Percentiles rank a stretch among this genome's conserved stretches.
Conservation (phyloP, 2,888 invertebrate genomes). For the Lissocephala sabroskyi region DNA sequence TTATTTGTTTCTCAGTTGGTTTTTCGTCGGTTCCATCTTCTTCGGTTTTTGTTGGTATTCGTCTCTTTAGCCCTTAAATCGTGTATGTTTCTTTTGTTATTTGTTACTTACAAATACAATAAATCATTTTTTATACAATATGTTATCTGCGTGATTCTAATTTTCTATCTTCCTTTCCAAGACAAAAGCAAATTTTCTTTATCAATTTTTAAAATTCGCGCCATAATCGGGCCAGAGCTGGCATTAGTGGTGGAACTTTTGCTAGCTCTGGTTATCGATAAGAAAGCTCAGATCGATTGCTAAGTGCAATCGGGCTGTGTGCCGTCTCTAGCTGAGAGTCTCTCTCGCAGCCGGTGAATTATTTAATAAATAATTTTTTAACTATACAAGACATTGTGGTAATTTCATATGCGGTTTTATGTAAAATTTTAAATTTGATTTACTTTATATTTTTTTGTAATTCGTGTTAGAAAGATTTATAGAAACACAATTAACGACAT, state of each 20-base stretch:
- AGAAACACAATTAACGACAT: constrained; percentile 39
- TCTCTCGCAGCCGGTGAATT: too few species aligned
- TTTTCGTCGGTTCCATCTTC: constrained; percentile 45
- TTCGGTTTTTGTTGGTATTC: constrained; percentile 30
- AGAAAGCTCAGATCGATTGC: too few species aligned
- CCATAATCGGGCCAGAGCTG: too few species aligned
- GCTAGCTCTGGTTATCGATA: too few species aligned
- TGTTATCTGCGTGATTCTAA: constrained; percentile 47
- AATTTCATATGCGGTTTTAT: constrained; percentile 36
- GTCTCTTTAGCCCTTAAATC: too few species aligned
- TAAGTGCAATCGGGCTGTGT: too few species aligned
- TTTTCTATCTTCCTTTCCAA: too few species aligned
- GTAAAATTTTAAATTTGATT: constrained; percentile 38
- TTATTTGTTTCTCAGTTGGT: constrained; percentile 56
- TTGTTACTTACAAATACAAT: constrained; percentile 51
- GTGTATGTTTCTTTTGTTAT: constrained; percentile 22
- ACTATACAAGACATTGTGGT: constrained; percentile 56
- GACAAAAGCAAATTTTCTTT: too few species aligned
- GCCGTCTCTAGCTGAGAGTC: too few species aligned
- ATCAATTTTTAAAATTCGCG: too few species aligned
- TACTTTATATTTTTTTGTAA: background rate
- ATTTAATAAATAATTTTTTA: constrained; percentile 58
- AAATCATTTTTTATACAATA: constrained; percentile 65
- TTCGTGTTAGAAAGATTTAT: constrained; percentile 35
- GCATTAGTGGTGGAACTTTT: too few species aligned